Evolutionary conservation across 2,888 invertebrate species (phyloP), one percentile per base, ranked within the genome.

Genomic region (Hyposoter didymator): DNA sequence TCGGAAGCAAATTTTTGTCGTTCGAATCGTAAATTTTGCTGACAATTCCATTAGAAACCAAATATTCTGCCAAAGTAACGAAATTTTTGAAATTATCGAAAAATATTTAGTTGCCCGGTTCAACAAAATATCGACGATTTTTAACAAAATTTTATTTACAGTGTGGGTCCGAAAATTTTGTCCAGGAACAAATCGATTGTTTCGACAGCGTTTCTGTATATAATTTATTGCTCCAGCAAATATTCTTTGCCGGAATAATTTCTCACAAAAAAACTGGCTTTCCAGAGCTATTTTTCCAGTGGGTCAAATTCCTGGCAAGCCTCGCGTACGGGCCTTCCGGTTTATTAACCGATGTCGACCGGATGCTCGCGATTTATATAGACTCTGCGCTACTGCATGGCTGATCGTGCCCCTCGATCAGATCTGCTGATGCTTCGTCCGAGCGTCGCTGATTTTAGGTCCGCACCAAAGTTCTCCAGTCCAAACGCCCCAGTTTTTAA

Each of bases 271-370:
- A 59, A 28, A 28, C 5, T 59, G 4, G 59, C 28, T 28, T 59
- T 28, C 14, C 1, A 1, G 28, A 28, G 14, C 22, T 28, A 47
- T 32, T 47, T n/a, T 32, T n/a, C 4, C 10, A 12, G 35, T 32
- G 22, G 35, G 10, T 47, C 35, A 8, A 22, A 22, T 47, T 52
- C 39, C 59, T 80, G 85, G 85, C 82, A 74, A 47, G 59, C 55
- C 45, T 39, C 75, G 19, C 64, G 47, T 45, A 72, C 62, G 73
- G 73, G 73, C 52, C 83, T 78, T 83, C 82, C 83, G 82, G 85
- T 85, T 85, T 85, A 85, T 85, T 83, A 80, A 64, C 76, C 80
- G 62, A 69, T 74, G 67, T 81, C 28, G 67, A 83, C 85, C 82
- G 85, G 76, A 83, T 76, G 80, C 52, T 67, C 67, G 59, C 22